Evolutionary conservation across 2,797 vertebrate species (phyloP).

Genomic region (Anguilla pacifica): DNA sequence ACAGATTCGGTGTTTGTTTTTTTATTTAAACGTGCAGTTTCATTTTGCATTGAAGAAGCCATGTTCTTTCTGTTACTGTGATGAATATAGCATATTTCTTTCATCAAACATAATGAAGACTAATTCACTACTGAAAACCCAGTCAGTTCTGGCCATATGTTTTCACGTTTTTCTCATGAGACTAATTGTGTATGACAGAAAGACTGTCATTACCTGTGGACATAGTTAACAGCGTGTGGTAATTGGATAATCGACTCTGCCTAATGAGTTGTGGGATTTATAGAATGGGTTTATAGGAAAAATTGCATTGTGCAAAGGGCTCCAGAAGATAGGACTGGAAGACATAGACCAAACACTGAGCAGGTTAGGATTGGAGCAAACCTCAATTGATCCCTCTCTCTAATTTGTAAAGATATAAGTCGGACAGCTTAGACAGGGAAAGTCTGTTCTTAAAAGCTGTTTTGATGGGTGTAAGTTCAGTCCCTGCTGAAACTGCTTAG

Average conservation of each 20-base stretch:
- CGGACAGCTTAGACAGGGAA: not conserved
- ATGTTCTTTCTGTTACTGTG: constrained; percentile 11
- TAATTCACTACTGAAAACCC: not conserved
- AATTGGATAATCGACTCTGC: not conserved
- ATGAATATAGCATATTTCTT: constrained; percentile 11
- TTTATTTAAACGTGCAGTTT: not conserved
- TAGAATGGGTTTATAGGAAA: not conserved
- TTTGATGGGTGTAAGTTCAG: not conserved
- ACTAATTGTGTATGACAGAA: not conserved
- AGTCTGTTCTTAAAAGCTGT: not conserved
- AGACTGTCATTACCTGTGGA: not conserved
- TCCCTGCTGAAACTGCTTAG: not conserved
- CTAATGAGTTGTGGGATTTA: not conserved
- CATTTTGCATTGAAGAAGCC: not conserved
- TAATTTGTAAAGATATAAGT: not conserved
- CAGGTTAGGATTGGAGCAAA: not conserved
- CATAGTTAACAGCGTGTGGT: not conserved
- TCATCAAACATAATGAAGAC: constrained; percentile 3
- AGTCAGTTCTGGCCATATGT: not conserved
- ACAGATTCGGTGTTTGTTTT: not conserved
- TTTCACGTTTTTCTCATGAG: not conserved
- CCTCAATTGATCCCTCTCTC: not conserved
- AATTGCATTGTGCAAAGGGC: not conserved
- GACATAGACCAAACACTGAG: not conserved
- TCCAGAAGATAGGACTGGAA: not conserved